Base-by-base conservation (phyloP, 2,113 vertebrate species). In the Haliaeetus leucogaster region DNA sequence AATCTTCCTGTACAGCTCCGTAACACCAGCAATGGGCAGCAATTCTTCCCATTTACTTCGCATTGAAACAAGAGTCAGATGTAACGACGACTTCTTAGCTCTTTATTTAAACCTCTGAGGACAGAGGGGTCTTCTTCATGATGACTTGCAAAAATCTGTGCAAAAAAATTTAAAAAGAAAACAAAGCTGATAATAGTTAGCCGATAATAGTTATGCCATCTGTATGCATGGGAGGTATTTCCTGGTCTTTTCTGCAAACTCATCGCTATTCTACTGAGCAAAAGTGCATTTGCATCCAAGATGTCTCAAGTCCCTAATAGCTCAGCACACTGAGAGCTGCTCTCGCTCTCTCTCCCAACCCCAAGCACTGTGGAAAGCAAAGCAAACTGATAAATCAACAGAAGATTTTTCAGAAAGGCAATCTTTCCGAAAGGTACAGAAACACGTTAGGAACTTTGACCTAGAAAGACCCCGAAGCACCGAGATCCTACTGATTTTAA, bases 221-320 rank as follows among this genome's bases (percentile, higher is more conserved):
- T 95, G 93, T 85, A 96, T 95, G 95, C 93, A 94, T 5, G 70
- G 78, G 77, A 95, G 43, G 73, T 36, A 89, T 82, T 94, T 96
- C 94, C 97, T 96, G 91, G 78, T 89, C 95, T 92, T 95, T 97
- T 90, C 16, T 27, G 74, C 70, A 82, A 92, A 65, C 94, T 96
- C 93, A 96, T 96, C 92, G 40, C 48, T 94, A 96, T 97, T 96
- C 95, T 25, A 48, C 66, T 53, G 78, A 91, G 96, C 77, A 85
- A 50, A 91, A 97, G 73, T 71, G 73, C 26, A 87, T 90, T 95
- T 89, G 93, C 84, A 91, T 96, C 22, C 36, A 77, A 89, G 68
- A 82, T 66, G 50, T 70, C 80, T 92, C 22, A 66, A 68, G 53
- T 38, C 63, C 43, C 55, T 71, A 36, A 40, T 0, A 88, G 82